phyloP scores from a whole-genome alignment of 2,888 invertebrate species.

The Meliscaeva auricollis region DNA sequence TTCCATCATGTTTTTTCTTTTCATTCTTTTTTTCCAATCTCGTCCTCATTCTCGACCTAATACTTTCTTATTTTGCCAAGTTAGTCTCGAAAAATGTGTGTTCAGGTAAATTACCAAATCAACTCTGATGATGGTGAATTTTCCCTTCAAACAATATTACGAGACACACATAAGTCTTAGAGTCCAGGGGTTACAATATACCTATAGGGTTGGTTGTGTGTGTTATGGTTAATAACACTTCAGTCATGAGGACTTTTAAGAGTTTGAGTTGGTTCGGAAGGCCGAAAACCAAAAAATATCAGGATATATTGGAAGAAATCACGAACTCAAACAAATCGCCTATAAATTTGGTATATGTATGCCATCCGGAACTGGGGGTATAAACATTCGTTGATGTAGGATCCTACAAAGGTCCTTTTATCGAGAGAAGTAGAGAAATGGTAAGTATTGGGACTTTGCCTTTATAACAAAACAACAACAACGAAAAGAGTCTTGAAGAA shows the following conservation, averaged over 20 bases:
- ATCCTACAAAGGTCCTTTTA: conserved; percentile 43
- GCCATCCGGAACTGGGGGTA: conserved; percentile 55
- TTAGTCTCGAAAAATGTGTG: conserved; percentile 40
- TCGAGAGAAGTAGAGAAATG: too few species aligned
- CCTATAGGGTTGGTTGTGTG: conserved; percentile 4
- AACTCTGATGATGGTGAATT: conserved; percentile 3
- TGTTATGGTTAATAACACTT: too few species aligned
- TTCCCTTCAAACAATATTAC: conserved; percentile 16
- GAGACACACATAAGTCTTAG: conserved; percentile 26
- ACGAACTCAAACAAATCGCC: conserved; percentile 69
- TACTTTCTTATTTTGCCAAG: conserved; percentile 11
- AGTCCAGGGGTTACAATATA: not conserved
- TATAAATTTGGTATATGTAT: conserved; percentile 70
- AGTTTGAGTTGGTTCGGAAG: conserved; percentile 3
- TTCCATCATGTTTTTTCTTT: conserved; percentile 52
- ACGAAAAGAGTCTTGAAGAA: conserved; percentile 6
- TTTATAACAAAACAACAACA: too few species aligned
- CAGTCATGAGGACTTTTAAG: not conserved
- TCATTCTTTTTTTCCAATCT: too few species aligned
- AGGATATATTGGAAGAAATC: conserved; percentile 68
- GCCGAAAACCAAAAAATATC: conserved; percentile 34
- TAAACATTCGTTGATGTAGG: conserved; percentile 59
- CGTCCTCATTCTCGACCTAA: not conserved
- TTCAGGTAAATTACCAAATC: conserved; percentile 57
- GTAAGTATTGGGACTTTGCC: not conserved